Conservation (phyloP, 1,140 invertebrate species). For the Bombus affinis region DNA sequence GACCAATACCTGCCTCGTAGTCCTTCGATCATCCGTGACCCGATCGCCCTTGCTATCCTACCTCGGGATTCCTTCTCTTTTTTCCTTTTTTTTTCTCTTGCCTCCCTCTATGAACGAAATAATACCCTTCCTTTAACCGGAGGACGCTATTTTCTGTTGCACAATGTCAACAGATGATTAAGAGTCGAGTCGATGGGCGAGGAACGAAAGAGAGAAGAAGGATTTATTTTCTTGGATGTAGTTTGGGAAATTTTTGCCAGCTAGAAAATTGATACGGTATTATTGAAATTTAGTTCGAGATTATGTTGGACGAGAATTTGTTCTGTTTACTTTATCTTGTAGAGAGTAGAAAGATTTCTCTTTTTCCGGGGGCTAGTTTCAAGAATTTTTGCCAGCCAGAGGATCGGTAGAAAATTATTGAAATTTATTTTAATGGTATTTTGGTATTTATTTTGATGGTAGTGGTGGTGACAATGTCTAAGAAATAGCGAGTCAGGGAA, state of each 20-base stretch:
- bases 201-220: neutral
- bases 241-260: neutral
- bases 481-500: no score
- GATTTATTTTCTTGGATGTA: neutral
- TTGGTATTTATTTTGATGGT: no score
- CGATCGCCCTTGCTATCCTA: slow-evolving; percentile 35
- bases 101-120: slow-evolving; percentile 43
- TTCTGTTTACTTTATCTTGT: no score
- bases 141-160: slow-evolving; percentile 22
- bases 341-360: no score
- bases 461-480: no score
- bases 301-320: no score
- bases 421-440: no score
- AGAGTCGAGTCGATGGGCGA: neutral
- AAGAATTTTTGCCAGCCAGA: no score
- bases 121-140: slow-evolving; percentile 61
- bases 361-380: no score
- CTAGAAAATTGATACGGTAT: no score
- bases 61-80: slow-evolving; percentile 22
- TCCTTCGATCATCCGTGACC: slow-evolving; percentile 60
- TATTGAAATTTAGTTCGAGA: no score
- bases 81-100: neutral
- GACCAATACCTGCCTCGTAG: slow-evolving; percentile 66
- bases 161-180: slow-evolving; percentile 43
- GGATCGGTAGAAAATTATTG: no score